Percentiles rank a stretch among this genome's conserved stretches.
Evolutionary conservation across 2,113 vertebrate species (phyloP).

Genomic region (Blennius ocellaris): DNA sequence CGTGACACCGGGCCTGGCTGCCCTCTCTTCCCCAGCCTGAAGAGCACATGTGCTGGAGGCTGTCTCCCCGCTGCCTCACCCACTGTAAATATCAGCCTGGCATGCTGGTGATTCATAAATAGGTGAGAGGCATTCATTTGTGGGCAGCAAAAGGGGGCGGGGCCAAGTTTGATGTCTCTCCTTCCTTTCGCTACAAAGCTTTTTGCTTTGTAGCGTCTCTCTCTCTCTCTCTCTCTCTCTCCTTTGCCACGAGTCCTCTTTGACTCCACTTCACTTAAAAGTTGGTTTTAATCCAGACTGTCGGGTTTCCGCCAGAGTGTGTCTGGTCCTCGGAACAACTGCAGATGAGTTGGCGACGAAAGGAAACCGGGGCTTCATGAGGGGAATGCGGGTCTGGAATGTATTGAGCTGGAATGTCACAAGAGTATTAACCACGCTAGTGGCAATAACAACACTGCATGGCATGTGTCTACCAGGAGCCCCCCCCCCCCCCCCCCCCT

Average conservation of each 20-base stretch:
- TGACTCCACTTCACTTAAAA: constrained; percentile 21
- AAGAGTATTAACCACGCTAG: constrained; percentile 62
- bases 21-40: constrained; percentile 26
- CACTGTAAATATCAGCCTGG: constrained; percentile 62
- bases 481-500: constrained; percentile 44
- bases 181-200: constrained; percentile 31
- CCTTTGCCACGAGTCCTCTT: constrained; percentile 11
- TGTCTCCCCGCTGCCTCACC: constrained; percentile 54
- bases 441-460: constrained; percentile 65
- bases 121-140: constrained; percentile 52
- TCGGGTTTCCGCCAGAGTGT: constrained; percentile 5
- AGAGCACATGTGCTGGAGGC: constrained; percentile 37
- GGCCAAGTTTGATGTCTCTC: constrained; percentile 43
- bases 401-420: constrained; percentile 72
- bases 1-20: neutral
- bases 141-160: constrained; percentile 21
- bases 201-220: constrained; percentile 23
- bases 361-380: constrained; percentile 5
- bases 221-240: too few species aligned
- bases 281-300: constrained; percentile 10
- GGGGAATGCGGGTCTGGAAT: constrained; percentile 60
- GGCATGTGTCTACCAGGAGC: constrained; percentile 66
- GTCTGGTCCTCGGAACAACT: neutral
- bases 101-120: constrained; percentile 68
- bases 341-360: constrained; percentile 4